Percentiles rank a stretch among this genome's conserved stretches.
These are phyloP conservation scores for Pseudochirops corinnae DNA, from an alignment of 2,797 vertebrate species.

Conservation along the genomic window DNA sequence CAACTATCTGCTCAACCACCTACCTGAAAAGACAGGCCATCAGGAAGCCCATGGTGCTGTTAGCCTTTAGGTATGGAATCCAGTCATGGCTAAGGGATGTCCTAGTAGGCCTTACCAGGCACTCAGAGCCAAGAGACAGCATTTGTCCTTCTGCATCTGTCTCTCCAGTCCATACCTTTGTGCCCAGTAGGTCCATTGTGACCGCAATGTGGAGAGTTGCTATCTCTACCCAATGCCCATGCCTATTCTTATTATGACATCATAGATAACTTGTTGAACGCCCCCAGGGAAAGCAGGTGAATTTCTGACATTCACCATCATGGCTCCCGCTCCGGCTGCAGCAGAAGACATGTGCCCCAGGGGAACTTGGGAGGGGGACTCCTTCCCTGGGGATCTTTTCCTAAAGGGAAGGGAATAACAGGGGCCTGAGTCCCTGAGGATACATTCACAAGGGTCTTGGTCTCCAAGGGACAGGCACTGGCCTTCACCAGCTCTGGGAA, in stretches of 20 bases:
- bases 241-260: conserved; percentile 52
- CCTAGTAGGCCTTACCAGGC: neutral
- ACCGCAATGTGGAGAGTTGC: neutral
- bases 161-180: neutral
- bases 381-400: neutral
- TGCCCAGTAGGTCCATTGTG: neutral
- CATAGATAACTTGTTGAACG: conserved; percentile 9
- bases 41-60: neutral
- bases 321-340: conserved; percentile 8
- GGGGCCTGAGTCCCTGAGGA: neutral
- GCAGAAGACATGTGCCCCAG: neutral
- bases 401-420: neutral
- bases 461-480: neutral
- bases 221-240: neutral
- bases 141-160: neutral
- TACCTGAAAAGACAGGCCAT: neutral
- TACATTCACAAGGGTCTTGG: neutral
- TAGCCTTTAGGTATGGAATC: neutral
- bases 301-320: conserved; percentile 22
- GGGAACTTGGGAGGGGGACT: neutral
- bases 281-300: conserved; percentile 17
- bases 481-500: neutral
- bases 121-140: neutral
- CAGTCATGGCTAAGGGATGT: neutral
- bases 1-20: neutral